A percentile compares a stretch with the other conserved stretches of the same genome.
Conservation (phyloP, 2,888 invertebrate species). For the Drosophila acutilabella region DNA sequence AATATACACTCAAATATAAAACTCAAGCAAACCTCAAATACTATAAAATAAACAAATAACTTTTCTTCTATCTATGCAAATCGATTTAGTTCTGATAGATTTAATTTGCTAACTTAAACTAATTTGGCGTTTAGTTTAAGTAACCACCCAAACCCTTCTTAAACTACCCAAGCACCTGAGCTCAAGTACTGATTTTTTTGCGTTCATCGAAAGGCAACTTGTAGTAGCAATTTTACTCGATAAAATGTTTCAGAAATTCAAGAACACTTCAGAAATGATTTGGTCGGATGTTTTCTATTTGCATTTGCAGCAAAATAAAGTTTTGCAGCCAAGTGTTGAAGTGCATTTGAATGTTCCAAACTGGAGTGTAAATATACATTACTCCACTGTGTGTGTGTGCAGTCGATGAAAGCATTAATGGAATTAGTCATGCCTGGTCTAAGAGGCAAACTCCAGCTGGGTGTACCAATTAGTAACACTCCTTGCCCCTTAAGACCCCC, state of each 20-base stretch:
- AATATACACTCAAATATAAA: too few relatives aligned
- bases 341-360: conserved; percentile 41
- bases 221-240: conserved; percentile 5
- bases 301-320: conserved; percentile 13
- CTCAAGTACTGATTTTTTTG: not conserved
- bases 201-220: conserved; percentile 1
- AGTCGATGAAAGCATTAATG: conserved; percentile 47
- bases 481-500: not conserved
- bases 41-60: too few relatives aligned
- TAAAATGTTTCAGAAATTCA: conserved; percentile 7
- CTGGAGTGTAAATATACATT: not conserved
- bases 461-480: conserved; percentile 39
- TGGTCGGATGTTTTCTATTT: conserved; percentile 17
- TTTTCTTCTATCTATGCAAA: too few relatives aligned
- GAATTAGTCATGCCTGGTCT: conserved; percentile 33
- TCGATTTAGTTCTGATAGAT: too few relatives aligned
- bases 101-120: not conserved
- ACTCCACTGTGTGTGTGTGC: not conserved
- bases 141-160: not conserved
- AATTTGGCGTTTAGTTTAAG: conserved; percentile 9
- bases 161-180: conserved; percentile 6
- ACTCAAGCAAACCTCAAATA: too few relatives aligned
- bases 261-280: conserved; percentile 24
- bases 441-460: conserved; percentile 17
- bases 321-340: conserved; percentile 28